Evolutionary conservation across 2,888 invertebrate species (phyloP).

Genomic region (Calameuta pallipes): DNA sequence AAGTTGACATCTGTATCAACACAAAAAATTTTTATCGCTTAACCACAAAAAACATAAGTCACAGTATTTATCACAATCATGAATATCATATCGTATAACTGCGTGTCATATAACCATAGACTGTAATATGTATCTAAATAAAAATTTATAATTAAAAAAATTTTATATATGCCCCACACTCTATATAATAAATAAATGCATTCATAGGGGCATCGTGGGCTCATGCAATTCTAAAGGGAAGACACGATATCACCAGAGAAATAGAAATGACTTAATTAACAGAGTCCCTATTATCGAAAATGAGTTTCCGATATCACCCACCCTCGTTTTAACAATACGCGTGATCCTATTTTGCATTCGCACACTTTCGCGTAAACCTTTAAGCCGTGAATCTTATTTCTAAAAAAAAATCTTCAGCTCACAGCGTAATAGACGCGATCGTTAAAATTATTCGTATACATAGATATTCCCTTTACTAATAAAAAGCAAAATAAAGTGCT

Average conservation of each 20-base stretch:
- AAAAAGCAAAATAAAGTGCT: not conserved
- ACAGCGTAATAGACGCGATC: not conserved
- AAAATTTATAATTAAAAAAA: not conserved
- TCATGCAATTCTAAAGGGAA: not conserved
- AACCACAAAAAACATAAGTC: too few species aligned
- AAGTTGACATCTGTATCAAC: not conserved
- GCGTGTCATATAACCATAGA: too few species aligned
- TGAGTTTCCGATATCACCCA: not conserved
- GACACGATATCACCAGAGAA: not conserved
- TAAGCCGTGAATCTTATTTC: not conserved
- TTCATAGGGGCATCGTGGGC: not conserved
- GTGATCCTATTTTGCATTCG: not conserved
- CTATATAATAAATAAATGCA: not conserved
- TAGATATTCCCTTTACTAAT: not conserved
- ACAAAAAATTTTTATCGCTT: too few species aligned
- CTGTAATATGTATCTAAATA: not conserved
- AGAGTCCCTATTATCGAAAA: not conserved
- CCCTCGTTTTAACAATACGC: not conserved
- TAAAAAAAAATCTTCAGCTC: not conserved
- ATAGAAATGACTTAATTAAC: not conserved
- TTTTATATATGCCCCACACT: not conserved
- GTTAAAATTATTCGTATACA: not conserved
- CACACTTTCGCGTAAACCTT: not conserved
- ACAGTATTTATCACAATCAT: too few species aligned
- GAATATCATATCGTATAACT: not conserved